Base-by-base conservation (phyloP, 2,113 vertebrate genomes). In the Damaliscus lunatus region DNA sequence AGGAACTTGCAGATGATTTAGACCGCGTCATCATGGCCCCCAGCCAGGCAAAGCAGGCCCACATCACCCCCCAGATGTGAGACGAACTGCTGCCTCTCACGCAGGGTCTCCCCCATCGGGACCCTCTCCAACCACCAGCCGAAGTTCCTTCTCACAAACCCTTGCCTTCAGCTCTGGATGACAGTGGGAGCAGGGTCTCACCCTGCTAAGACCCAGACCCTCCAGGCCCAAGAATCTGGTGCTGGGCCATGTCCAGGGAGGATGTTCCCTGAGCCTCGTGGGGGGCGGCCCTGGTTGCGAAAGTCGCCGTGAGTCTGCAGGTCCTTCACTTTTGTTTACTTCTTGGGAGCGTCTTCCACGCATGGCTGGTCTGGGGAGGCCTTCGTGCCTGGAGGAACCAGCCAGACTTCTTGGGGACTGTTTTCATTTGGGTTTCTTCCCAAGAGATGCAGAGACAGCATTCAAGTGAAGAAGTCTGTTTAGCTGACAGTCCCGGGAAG, bases 291-390 rank as follows among this genome's bases (percentile, higher is more conserved):
- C 88, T 96, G 88, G 91, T 88, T 74, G 88, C 52, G 21, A 50
- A 59, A 43, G 96, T 85, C 52, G 40, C 95, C 31, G 21, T 3
- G 33, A 84, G 67, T 88, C 94, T 96, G 95, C 6, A 4, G 62
- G 82, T n/a, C 57, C 95, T 93, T 88, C 78, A 77, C 64, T 82
- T 90, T 12, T 96, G 96, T 96, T 98, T 98, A 96, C 40, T 74
- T 92, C 87, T 57, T 19, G 16, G 59, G 96, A 97, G 93, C 52
- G 21, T 80, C 57, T 71, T 19, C 12, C 82, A 21, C 0, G 55
- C 43, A 91, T 11, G 52, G 89, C 95, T 29, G 77, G 55, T 48
- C 90, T 77, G 90, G 71, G 78, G 78, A 67, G 57, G 84, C 13
- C 91, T 87, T 48, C 1, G 21, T 59, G 90, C 91, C 46, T 43